Conservation (phyloP, 2,113 vertebrate genomes). For the Ploceus nigricollis region DNA sequence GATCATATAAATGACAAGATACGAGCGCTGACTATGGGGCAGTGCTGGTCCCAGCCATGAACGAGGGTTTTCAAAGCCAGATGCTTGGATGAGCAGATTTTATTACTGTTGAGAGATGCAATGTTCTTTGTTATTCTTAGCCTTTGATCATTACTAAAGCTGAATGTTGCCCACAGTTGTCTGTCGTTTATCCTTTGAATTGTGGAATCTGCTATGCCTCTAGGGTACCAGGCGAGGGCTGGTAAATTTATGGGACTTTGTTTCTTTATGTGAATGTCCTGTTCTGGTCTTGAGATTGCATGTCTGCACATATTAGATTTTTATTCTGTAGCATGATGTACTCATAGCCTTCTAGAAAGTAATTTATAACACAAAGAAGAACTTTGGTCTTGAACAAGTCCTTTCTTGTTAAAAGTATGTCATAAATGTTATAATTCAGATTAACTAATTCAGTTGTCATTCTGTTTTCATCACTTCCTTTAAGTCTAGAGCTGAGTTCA, state of each 20-base stretch:
- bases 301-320: not conserved
- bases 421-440: not conserved
- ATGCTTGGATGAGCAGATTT: not conserved
- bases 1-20: not conserved
- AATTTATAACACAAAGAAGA: not conserved
- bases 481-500: not conserved
- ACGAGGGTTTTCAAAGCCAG: not conserved
- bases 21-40: rapidly evolving
- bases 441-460: not conserved
- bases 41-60: not conserved
- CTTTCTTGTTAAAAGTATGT: not conserved
- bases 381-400: not conserved
- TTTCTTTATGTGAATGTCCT: not conserved
- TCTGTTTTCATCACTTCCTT: not conserved
- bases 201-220: not conserved
- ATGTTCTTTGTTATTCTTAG: constrained; percentile 30
- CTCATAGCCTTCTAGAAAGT: not conserved
- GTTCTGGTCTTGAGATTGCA: not conserved
- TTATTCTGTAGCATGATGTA: not conserved
- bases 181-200: not conserved
- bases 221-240: not conserved
- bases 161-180: not conserved
- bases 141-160: not conserved
- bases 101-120: not conserved
- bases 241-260: not conserved